Evolutionary conservation across 2,888 invertebrate genomes (phyloP).

Genomic region (Catotricha subobsoleta): DNA sequence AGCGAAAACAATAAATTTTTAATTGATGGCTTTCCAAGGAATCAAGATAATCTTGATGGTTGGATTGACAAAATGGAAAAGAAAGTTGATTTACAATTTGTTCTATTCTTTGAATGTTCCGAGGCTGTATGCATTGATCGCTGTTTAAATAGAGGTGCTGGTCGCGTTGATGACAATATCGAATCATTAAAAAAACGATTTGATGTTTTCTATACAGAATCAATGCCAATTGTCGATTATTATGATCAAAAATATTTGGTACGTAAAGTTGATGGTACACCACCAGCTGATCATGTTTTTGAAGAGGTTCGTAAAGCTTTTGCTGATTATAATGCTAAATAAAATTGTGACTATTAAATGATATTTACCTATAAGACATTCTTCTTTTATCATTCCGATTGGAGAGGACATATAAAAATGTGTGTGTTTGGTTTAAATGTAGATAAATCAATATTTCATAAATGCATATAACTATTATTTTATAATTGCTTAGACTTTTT

Average conservation of each 20-base stretch:
- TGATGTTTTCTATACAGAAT: slow-evolving; percentile 65
- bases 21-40: slow-evolving; percentile 96
- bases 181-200: slow-evolving; percentile 77
- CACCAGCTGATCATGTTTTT: slow-evolving; percentile 46
- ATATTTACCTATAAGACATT: too few species aligned
- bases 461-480: too few species aligned
- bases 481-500: too few species aligned
- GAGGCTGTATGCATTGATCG: slow-evolving; percentile 68
- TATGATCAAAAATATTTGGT: slow-evolving; percentile 56
- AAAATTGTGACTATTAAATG: too few species aligned
- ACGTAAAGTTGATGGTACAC: slow-evolving; percentile 53
- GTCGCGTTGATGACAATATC: slow-evolving; percentile 84
- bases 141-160: slow-evolving; percentile 77
- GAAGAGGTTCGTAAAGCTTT: slow-evolving; percentile 37
- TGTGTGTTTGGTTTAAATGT: too few species aligned
- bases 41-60: slow-evolving; percentile 88
- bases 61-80: slow-evolving; percentile 74
- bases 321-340: slow-evolving; percentile 6
- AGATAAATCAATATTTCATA: too few species aligned
- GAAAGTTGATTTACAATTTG: slow-evolving; percentile 68
- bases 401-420: too few species aligned
- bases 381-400: too few species aligned
- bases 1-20: slow-evolving; percentile 60
- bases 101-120: slow-evolving; percentile 82
- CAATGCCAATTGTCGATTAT: slow-evolving; percentile 76